A percentile compares a stretch with the other conserved stretches of the same genome.
Conservation (phyloP, 2,888 invertebrate genomes). For the Aromia moschata region DNA sequence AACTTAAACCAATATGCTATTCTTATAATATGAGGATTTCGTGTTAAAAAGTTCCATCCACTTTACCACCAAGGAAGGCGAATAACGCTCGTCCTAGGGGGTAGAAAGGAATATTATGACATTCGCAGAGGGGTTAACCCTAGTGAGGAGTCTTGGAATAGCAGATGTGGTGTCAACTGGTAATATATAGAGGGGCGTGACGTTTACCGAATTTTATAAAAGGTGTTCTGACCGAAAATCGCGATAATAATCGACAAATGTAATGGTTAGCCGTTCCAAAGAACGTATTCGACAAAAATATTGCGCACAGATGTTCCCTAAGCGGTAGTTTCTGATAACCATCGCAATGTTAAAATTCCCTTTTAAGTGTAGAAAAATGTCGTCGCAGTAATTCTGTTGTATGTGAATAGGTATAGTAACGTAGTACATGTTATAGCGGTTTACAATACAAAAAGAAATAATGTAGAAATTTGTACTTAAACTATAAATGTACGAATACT, state of each 20-base stretch:
- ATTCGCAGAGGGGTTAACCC: slow-evolving; percentile 54
- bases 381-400: too few relatives aligned
- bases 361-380: too few relatives aligned
- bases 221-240: slow-evolving; percentile 45
- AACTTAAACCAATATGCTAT: slow-evolving; percentile 12
- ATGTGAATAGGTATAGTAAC: too few relatives aligned
- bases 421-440: too few relatives aligned
- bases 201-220: slow-evolving; percentile 46
- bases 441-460: too few relatives aligned
- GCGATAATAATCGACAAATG: slow-evolving; percentile 44
- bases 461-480: too few relatives aligned
- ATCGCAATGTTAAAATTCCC: too few relatives aligned
- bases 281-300: slow-evolving; percentile 3
- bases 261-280: slow-evolving; percentile 15
- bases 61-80: slow-evolving; percentile 55
- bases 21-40: slow-evolving; percentile 43
- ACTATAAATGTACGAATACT: too few relatives aligned
- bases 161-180: slow-evolving; percentile 54
- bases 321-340: slow-evolving; percentile 3
- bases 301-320: slow-evolving; percentile 15
- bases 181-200: slow-evolving; percentile 52
- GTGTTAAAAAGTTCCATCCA: slow-evolving; percentile 50
- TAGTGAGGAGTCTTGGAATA: slow-evolving; percentile 43
- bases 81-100: slow-evolving; percentile 56
- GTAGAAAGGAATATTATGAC: slow-evolving; percentile 61